A percentile compares a stretch with the other conserved stretches of the same genome.
These are phyloP conservation scores for Alligator sinensis DNA, from an alignment of 2,113 vertebrate genomes.

Conservation along the genomic window DNA sequence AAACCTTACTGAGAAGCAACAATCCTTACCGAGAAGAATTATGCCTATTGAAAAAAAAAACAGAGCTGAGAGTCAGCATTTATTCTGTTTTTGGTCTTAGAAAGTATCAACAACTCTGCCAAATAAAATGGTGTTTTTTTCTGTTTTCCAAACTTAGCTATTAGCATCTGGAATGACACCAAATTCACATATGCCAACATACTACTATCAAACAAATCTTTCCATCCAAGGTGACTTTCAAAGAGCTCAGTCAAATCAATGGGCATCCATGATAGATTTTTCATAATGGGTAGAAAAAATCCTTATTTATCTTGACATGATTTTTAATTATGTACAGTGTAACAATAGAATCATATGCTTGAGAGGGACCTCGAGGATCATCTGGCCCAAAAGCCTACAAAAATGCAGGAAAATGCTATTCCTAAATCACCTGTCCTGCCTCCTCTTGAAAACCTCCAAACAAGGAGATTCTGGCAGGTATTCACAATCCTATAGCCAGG, in stretches of 20 bases:
- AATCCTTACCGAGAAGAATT: slow-evolving; percentile 17
- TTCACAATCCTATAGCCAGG: slow-evolving; percentile 50
- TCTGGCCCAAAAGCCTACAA: too few species aligned
- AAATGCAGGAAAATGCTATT: too few species aligned
- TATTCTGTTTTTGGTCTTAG: slow-evolving; percentile 49
- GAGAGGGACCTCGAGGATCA: too few species aligned
- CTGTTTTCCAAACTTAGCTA: slow-evolving; percentile 63
- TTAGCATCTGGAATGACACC: slow-evolving; percentile 63
- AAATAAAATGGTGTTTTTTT: slow-evolving; percentile 53
- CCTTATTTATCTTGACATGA: slow-evolving; percentile 57
- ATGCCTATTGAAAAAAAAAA: not conserved
- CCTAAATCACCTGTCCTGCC: too few species aligned
- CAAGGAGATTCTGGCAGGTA: not conserved
- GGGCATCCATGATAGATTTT: slow-evolving; percentile 39
- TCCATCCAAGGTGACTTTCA: slow-evolving; percentile 71
- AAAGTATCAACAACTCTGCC: slow-evolving; percentile 53
- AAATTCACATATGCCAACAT: slow-evolving; percentile 61
- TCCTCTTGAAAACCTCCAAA: too few species aligned
- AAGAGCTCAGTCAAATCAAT: slow-evolving; percentile 61
- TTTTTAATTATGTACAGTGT: slow-evolving; percentile 62
- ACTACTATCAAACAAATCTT: slow-evolving; percentile 68
- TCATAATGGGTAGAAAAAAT: slow-evolving; percentile 31
- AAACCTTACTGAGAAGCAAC: not conserved
- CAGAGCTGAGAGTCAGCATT: slow-evolving; percentile 43
- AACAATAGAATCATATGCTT: not conserved